Base-by-base conservation (phyloP, 2,888 invertebrate species). In the Orchesella flavescens region DNA sequence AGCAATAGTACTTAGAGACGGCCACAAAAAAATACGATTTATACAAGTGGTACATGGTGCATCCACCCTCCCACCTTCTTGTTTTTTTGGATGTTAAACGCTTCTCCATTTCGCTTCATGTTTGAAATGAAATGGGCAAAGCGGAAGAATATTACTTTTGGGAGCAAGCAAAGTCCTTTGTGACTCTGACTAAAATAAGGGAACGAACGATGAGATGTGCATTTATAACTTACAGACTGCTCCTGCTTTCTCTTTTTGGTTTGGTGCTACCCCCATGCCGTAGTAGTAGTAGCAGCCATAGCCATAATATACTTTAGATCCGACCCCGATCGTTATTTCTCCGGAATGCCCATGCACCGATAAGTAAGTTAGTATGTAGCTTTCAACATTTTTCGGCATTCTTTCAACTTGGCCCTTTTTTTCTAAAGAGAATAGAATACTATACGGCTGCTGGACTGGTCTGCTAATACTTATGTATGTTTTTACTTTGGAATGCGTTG, bases 71-170 rank as follows among this genome's bases (percentile, higher is more conserved):
- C 71, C 61, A 78, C 78, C 78, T 78, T 78, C 61, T 61, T 61
- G 61, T 61, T 78, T 61, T 78, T 24, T 23, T 34, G 34, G 34
- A 44, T 66, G 59, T 78, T 71, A 78, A 78, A 71, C 78, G 78
- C 24, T 71, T 68, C 53, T 9, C 53, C 59, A 59, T 69, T 21
- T 77, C 24, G 43, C 61, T 61, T 46, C 7, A n/a, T 34, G 34
- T 34, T 34, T 34, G 34, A 34, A n/a, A n/a, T 68, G 44, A 34
- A 46, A 69, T 77, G 49, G 61, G 24, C 49, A 69, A 61, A 77
- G 69, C 77, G 59, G 77, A 77, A 77, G 77, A 77, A 69, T 77
- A 77, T 77, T 77, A 77, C 77, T 77, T 77, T 69, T 43, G 77
- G 77, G 77, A 77, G 69, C 57, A 53, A 46, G 68, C 57, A 77